Evolutionary conservation across 2,797 vertebrate species (phyloP), one percentile per base, ranked within the genome.

Genomic region (Xyrichtys novacula): DNA sequence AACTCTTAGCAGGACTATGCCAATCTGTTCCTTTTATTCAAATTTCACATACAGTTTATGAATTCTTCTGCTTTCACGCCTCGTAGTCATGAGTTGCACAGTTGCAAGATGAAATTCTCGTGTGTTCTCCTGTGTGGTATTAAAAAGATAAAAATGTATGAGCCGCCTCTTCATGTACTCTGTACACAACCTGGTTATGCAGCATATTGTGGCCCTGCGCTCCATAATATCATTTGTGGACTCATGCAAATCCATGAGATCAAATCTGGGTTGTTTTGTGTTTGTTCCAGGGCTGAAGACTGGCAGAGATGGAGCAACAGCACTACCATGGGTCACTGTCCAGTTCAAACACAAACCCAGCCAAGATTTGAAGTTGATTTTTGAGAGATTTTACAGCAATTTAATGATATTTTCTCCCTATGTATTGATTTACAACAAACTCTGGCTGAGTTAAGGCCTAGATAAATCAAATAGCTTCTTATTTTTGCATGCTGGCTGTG

Each of bases 191-290:
- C 73, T 75, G 61, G 38, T 53, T 80, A 47, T 40, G 64, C 40
- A 79, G 48, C 52, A 69, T 44, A 49, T 20, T 56, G 50, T 66
- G 62, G 54, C 69, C 44, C 49, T 19, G 25, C 38, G 65, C 78
- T 83, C 36, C 40, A 48, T 36, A 57, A 60, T 57, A 73, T 65
- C 19, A 64, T 76, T 68, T 57, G 57, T 71, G 80, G 56, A 61
- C 53, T 65, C 25, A 72, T 66, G 31, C 15, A 20, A 1, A 67
- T 23, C 66, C 40, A n/a, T n/a, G n/a, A n/a, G n/a, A 2, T 34
- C 32, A 9, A 9, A 54, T 66, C 44, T 25, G 3, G 36, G 67
- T 23, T 47, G 31, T 23, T 49, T 31, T 7, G 42, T 54, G 31
- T 46, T 28, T 65, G 19, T 19, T 15, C 56, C 25, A 38, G 22